Evolutionary conservation across 2,888 invertebrate species (phyloP).

Genomic region (Cataglyphis albicans): DNA sequence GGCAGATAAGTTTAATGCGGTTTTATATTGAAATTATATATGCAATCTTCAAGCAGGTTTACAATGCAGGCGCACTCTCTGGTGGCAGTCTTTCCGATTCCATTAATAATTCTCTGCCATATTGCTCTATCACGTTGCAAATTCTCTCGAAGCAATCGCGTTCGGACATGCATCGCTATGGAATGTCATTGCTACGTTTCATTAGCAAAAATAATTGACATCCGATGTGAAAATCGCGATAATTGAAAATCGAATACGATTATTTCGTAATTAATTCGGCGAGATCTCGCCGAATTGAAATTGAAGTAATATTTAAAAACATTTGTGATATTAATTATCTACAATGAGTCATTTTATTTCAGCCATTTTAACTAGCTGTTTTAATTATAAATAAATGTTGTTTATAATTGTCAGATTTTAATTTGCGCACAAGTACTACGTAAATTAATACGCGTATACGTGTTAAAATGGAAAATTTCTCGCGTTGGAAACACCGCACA

Average conservation of each 20-base stretch:
- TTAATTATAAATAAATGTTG: background rate
- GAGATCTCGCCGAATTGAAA: background rate
- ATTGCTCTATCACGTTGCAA: slow-evolving; percentile 47
- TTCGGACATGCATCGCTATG: slow-evolving; percentile 14
- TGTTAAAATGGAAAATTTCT: background rate
- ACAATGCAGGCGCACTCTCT: slow-evolving; percentile 37
- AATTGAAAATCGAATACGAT: slow-evolving; percentile 12
- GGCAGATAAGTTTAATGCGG: slow-evolving; percentile 66
- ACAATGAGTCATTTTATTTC: background rate
- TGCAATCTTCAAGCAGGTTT: slow-evolving; percentile 44
- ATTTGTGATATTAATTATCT: background rate
- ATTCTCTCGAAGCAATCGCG: slow-evolving; percentile 43
- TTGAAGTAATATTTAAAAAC: background rate
- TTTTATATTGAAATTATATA: slow-evolving; percentile 61
- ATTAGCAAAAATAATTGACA: slow-evolving; percentile 36
- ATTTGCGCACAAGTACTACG: background rate
- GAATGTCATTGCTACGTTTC: background rate
- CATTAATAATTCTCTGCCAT: slow-evolving; percentile 67
- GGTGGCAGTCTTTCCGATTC: slow-evolving; percentile 61
- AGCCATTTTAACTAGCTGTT: background rate
- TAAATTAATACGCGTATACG: background rate
- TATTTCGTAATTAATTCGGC: slow-evolving; percentile 4
- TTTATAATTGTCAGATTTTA: background rate
- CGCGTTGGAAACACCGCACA: too few species aligned
- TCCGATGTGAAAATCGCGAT: slow-evolving; percentile 34